A percentile compares a stretch with the other conserved stretches of the same genome.
Conservation (phyloP, 2,113 vertebrate genomes). For the Smithornis capensis region DNA sequence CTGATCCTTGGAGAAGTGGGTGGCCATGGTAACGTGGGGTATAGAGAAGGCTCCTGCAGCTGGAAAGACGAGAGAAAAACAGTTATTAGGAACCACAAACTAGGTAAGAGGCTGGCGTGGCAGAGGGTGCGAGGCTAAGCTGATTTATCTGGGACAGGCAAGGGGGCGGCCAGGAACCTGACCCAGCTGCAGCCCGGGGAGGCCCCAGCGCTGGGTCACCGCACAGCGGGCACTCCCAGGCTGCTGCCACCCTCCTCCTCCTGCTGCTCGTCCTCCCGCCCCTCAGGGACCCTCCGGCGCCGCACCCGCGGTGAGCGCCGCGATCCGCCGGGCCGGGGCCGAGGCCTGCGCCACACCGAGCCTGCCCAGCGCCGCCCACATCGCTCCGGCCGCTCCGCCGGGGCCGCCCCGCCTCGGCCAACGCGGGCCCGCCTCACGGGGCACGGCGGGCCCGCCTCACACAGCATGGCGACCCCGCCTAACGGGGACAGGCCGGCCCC, state of each 20-base stretch:
- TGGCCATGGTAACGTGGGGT: slow-evolving; percentile 67
- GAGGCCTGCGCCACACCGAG: background rate
- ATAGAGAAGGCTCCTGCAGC: slow-evolving; percentile 38
- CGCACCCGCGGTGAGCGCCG: background rate
- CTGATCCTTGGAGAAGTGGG: slow-evolving; percentile 60
- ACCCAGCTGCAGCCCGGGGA: background rate
- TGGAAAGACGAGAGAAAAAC: slow-evolving; percentile 28
- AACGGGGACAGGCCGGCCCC: too few relatives aligned
- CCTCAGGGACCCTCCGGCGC: background rate
- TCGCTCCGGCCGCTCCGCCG: background rate
- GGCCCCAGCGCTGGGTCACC: background rate
- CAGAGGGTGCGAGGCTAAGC: accelerated
- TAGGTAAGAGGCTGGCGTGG: too few relatives aligned
- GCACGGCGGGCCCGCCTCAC: background rate
- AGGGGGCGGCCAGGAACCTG: background rate
- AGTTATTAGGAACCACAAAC: background rate
- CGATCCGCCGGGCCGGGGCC: background rate
- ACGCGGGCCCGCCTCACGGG: background rate
- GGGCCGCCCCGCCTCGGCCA: background rate
- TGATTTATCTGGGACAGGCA: too few relatives aligned
- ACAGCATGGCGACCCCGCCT: background rate
- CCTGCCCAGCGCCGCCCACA: background rate
- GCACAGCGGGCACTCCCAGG: accelerated
- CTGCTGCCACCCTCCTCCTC: background rate
- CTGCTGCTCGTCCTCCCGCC: background rate